These are phyloP conservation scores for Petrolisthes cinctipes DNA, from an alignment of 2,888 invertebrate species.

Conservation along the genomic window DNA sequence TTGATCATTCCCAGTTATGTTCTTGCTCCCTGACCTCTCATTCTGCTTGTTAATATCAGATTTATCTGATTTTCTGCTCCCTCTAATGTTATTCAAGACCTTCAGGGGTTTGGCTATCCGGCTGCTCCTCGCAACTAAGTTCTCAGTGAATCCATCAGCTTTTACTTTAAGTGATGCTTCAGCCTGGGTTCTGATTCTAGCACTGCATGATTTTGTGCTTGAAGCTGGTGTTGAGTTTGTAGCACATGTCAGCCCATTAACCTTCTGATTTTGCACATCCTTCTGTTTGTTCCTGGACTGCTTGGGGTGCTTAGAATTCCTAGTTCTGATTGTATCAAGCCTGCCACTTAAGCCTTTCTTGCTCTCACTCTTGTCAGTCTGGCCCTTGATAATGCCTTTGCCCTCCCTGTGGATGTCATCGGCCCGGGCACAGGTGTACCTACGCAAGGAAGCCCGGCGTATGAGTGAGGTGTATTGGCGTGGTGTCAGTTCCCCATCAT, in stretches of 20 bases:
- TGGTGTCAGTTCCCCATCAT: conserved; percentile 52
- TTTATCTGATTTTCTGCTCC: not conserved
- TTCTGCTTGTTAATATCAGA: not conserved
- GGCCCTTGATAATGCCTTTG: not conserved
- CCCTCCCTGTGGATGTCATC: conserved; percentile 20
- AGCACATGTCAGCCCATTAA: not conserved
- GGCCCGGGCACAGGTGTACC: conserved; percentile 36
- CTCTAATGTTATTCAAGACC: not conserved
- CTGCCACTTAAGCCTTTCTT: not conserved
- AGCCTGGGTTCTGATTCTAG: not conserved
- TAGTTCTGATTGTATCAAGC: not conserved
- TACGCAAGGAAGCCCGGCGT: conserved; percentile 56
- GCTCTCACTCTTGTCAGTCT: not conserved
- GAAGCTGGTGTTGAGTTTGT: not conserved
- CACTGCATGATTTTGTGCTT: not conserved
- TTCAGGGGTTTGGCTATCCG: conserved; percentile 8
- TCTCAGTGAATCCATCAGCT: not conserved
- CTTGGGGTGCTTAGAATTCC: not conserved
- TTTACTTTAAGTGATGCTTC: not conserved
- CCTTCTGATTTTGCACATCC: not conserved
- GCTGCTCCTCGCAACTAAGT: not conserved
- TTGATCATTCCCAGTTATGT: not conserved
- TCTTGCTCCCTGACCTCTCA: not conserved
- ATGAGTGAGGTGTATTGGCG: conserved; percentile 57
- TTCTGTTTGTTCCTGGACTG: not conserved